Evolutionary conservation across 2,113 vertebrate genomes (phyloP).

Genomic region (Symphodus melops): DNA sequence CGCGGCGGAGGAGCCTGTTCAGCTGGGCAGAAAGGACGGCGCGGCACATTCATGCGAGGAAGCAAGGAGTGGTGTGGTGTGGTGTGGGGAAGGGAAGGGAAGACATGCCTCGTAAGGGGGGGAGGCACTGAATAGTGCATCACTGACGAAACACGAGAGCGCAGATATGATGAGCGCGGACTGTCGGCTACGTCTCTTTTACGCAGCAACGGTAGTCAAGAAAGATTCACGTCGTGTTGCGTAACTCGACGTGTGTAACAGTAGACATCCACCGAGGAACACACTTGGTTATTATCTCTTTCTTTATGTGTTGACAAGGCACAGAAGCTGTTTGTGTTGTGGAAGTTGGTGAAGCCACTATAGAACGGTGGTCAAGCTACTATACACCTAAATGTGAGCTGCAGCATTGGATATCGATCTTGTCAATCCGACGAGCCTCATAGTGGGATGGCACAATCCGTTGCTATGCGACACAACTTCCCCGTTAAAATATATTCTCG

Average conservation of each 20-base stretch:
- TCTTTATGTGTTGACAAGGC: neutral
- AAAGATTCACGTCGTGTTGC: constrained; percentile 53
- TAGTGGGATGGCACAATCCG: neutral
- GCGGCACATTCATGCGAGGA: constrained; percentile 29
- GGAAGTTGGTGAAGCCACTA: neutral
- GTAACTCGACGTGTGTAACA: constrained; percentile 30
- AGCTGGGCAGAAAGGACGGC: constrained; percentile 44
- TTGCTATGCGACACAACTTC: constrained; percentile 60
- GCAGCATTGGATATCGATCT: too few species aligned
- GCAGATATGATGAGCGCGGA: constrained; percentile 55
- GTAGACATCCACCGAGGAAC: constrained; percentile 1
- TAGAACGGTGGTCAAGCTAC: too few species aligned
- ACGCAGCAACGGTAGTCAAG: constrained; percentile 43
- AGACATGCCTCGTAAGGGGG: constrained; percentile 63
- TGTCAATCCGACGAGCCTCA: neutral
- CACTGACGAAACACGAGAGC: constrained; percentile 61
- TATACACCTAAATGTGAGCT: too few species aligned
- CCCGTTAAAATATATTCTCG: neutral
- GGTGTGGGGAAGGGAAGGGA: too few species aligned
- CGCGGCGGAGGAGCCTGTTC: neutral
- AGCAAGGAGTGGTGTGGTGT: constrained; percentile 42
- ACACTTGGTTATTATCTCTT: neutral
- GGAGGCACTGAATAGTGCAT: constrained; percentile 57
- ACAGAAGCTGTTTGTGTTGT: neutral
- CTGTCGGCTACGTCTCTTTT: constrained; percentile 50